Evolutionary conservation across 2,888 invertebrate species (phyloP).

Genomic region (Criorhina ranunculi): DNA sequence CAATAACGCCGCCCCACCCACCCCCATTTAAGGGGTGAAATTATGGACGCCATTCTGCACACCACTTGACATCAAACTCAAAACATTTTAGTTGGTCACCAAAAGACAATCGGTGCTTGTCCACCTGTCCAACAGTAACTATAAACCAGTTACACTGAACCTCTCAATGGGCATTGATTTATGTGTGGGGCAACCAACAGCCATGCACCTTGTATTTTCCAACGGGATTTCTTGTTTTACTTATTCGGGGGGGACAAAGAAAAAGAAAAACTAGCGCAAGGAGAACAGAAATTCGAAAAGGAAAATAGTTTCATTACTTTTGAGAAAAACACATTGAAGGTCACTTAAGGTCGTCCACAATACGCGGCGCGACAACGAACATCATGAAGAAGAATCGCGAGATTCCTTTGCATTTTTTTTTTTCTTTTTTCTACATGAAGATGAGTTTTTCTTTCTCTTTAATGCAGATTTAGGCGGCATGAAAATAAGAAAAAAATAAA

Average conservation of each 20-base stretch:
- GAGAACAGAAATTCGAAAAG: slow-evolving; percentile 7
- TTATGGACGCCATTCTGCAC: slow-evolving; percentile 13
- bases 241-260: slow-evolving; percentile 42
- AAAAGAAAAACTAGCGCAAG: slow-evolving; percentile 42
- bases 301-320: slow-evolving; percentile 25
- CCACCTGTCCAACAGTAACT: slow-evolving; percentile 14
- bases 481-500: slow-evolving; percentile 24
- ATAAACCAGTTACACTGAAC: slow-evolving; percentile 8
- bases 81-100: slow-evolving; percentile 24
- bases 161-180: neutral
- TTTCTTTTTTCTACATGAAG: slow-evolving; percentile 9
- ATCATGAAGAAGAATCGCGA: slow-evolving; percentile 55
- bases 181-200: too few species aligned
- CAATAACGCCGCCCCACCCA: slow-evolving; percentile 46
- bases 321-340: slow-evolving; percentile 77
- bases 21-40: slow-evolving; percentile 58
- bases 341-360: slow-evolving; percentile 78
- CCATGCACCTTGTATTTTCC: slow-evolving; percentile 10
- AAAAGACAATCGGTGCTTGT: slow-evolving; percentile 5
- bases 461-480: slow-evolving; percentile 66
- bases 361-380: slow-evolving; percentile 48
- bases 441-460: slow-evolving; percentile 51
- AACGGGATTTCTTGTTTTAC: slow-evolving; percentile 49
- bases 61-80: slow-evolving; percentile 55
- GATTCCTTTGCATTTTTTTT: slow-evolving; percentile 52